Evolutionary conservation across 1,140 invertebrate genomes (phyloP), one percentile per base, ranked within the genome.

Genomic region (Macrobrachium nipponense): DNA sequence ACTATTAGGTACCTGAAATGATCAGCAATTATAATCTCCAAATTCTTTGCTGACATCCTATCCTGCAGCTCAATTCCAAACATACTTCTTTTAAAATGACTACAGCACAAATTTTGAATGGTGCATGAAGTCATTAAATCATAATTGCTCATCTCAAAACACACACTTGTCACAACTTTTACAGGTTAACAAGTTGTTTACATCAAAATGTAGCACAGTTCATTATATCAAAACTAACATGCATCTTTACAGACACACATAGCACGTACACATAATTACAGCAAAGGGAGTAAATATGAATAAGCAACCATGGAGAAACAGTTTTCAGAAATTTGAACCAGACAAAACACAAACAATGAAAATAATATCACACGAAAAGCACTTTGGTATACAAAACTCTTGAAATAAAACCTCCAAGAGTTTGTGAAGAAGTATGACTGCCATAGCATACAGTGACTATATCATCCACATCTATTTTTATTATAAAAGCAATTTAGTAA

Each of bases 351-450:
- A 70, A 70, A 43, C 23, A 70, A 70, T 36, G 62, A 62, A 27
- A 62, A 61, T 20, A 18, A n/a, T 62, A 80, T 80, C 59, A 61
- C 77, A 79, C 18, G 61, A 77, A 59, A 60, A 79, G 23, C 20
- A 44, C 78, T 80, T 80, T 80, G 78, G 78, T 80, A 64, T 80
- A 80, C 62, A 80, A 66, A 66, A 64, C 61, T 80, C 61, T n/a
- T 62, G 36, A 80, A 66, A 20, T 80, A 66, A 23, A 80, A 27
- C 44, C 15, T 51, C 23, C 36, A 43, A 43, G 20, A 70, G 36
- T 15, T 70, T 70, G 23, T 70, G 68, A 70, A 70, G 14, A 70
- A 70, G 14, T 70, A 43, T 51, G 51, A 51, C 51, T 51, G 51
- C 5, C 12, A 51, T 10, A 12, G 51, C 51, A 51, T 51, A 51